Percentiles rank a stretch among this genome's conserved stretches.
These are phyloP conservation scores for Scaptodrosophila lebanonensis DNA, from an alignment of 1,140 invertebrate genomes.

Conservation along the genomic window DNA sequence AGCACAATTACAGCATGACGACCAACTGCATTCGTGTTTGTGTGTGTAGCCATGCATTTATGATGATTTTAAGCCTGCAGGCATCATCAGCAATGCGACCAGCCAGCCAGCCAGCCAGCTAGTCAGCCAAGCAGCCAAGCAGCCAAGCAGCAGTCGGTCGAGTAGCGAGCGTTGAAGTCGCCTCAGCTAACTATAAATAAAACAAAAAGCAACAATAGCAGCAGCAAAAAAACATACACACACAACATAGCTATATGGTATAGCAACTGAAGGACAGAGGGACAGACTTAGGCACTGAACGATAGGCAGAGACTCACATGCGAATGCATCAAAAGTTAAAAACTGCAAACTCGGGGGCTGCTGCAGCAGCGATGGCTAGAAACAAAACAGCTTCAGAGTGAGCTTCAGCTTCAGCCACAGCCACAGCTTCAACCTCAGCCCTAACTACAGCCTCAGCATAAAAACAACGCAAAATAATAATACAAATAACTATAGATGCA, in stretches of 20 bases:
- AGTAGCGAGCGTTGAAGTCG: constrained; percentile 57
- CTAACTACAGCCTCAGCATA: constrained; percentile 6
- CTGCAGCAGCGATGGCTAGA: background rate
- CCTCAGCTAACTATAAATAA: constrained; percentile 72
- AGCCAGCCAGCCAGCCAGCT: constrained; percentile 1
- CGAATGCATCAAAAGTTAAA: constrained; percentile 41
- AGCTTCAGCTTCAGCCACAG: constrained; percentile 19
- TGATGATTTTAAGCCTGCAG: constrained; percentile 65
- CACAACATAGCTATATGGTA: background rate
- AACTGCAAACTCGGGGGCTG: too few relatives aligned
- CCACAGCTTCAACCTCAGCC: constrained; percentile 29
- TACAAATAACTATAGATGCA: constrained; percentile 73
- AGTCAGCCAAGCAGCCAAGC: constrained; percentile 4
- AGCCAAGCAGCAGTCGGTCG: constrained; percentile 21
- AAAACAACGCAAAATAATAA: constrained; percentile 70
- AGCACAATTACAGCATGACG: too few relatives aligned
- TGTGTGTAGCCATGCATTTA: constrained; percentile 67
- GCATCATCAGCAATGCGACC: constrained; percentile 49
- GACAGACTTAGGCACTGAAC: background rate
- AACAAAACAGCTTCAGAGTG: constrained; percentile 1
- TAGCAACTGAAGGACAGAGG: too few relatives aligned
- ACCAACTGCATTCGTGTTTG: constrained; percentile 17
- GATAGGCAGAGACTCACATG: constrained; percentile 18
- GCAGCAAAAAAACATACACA: constrained; percentile 6
- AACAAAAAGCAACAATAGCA: constrained; percentile 62